Percentiles rank a stretch among this genome's conserved stretches.
These are phyloP conservation scores for Temnothorax nylanderi DNA, from an alignment of 1,140 invertebrate genomes.

Conservation along the genomic window DNA sequence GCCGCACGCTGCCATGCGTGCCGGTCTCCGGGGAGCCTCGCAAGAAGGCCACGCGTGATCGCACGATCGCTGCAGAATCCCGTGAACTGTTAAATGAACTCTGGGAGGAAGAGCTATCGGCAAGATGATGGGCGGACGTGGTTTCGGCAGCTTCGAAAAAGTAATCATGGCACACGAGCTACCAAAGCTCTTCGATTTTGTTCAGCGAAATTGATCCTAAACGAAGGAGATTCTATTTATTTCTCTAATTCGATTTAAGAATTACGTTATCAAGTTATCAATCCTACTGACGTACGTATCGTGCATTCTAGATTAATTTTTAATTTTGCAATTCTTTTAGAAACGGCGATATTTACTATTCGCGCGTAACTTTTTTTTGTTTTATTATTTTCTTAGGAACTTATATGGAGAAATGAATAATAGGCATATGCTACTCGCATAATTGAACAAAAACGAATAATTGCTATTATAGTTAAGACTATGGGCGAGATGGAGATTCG, in stretches of 20 bases:
- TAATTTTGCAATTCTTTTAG: neutral
- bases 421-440: neutral
- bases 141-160: slow-evolving; percentile 50
- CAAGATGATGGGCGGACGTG: neutral
- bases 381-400: neutral
- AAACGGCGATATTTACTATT: neutral
- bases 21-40: slow-evolving; percentile 38
- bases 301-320: neutral
- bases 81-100: slow-evolving; percentile 60
- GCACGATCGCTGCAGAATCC: slow-evolving; percentile 35
- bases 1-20: neutral
- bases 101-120: neutral
- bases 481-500: neutral
- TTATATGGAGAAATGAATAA: neutral
- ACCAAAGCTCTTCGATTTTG: neutral
- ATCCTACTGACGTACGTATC: neutral
- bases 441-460: neutral
- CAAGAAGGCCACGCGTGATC: slow-evolving; percentile 28
- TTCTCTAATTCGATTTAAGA: neutral
- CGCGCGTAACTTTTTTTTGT: neutral
- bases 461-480: neutral
- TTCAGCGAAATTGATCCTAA: neutral
- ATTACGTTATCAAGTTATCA: neutral
- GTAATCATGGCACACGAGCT: slow-evolving; percentile 36
- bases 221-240: neutral